phyloP scores from a whole-genome alignment of 2,113 vertebrate species.

The Heliornis fulica region DNA sequence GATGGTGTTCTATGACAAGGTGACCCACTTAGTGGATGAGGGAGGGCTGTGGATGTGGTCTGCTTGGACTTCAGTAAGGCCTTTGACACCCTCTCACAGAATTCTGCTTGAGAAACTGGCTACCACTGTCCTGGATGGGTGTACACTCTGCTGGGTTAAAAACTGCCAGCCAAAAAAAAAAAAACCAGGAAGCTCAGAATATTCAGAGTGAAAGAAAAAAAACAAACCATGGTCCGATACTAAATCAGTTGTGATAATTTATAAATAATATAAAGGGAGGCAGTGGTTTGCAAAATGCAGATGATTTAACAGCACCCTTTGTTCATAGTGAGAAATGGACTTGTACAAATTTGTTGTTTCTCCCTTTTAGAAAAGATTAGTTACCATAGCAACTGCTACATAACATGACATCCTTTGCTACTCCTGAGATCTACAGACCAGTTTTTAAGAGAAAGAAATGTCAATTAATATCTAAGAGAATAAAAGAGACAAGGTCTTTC shows the following conservation, averaged over 20 bases:
- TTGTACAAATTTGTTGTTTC: not conserved
- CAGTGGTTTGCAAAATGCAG: not conserved
- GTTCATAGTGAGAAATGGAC: not conserved
- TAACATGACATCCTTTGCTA: not conserved
- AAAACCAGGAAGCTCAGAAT: not conserved
- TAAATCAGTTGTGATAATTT: not conserved
- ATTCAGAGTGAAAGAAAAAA: not conserved
- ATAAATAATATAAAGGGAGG: not conserved
- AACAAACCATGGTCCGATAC: not conserved
- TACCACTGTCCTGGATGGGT: too few species aligned
- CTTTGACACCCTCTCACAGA: too few species aligned
- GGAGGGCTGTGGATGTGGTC: too few species aligned
- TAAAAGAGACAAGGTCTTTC: not conserved
- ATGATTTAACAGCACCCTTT: not conserved
- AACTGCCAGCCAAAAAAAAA: too few species aligned
- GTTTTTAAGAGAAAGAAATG: not conserved
- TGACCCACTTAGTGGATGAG: too few species aligned
- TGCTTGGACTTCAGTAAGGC: too few species aligned
- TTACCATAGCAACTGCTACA: conserved; percentile 36
- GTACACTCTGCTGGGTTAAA: too few species aligned
- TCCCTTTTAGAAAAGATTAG: conserved; percentile 10
- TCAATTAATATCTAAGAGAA: conserved; percentile 2
- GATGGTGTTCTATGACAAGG: too few species aligned
- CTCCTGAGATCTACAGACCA: not conserved
- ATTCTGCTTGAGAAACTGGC: too few species aligned